Conservation (phyloP, 2,797 vertebrate genomes). For the Phylloscopus collybita region DNA sequence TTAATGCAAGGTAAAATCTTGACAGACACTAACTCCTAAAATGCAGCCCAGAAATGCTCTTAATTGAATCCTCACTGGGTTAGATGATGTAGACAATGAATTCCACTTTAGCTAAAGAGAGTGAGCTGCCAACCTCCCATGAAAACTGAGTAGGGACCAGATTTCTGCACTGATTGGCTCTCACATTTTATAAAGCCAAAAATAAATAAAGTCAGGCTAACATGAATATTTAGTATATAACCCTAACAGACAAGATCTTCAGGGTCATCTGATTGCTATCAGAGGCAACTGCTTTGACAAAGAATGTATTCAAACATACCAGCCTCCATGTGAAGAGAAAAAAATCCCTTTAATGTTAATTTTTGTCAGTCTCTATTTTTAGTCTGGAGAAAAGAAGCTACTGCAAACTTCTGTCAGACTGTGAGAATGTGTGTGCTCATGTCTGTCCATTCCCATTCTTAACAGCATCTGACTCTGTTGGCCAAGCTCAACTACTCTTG, state of each 20-base stretch:
- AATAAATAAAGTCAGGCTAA: not conserved
- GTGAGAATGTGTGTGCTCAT: not conserved
- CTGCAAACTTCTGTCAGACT: not conserved
- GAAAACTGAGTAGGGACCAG: conserved; percentile 15
- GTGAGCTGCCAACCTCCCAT: not conserved
- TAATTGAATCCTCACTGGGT: conserved; percentile 11
- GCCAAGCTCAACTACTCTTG: not conserved
- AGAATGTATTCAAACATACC: not conserved
- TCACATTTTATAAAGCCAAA: not conserved
- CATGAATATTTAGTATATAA: not conserved
- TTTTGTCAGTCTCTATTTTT: not conserved
- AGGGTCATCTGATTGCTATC: not conserved
- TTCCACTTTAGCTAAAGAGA: not conserved
- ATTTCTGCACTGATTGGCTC: not conserved
- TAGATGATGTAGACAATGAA: not conserved
- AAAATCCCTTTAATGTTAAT: not conserved
- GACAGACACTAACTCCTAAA: conserved; percentile 30
- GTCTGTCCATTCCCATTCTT: not conserved
- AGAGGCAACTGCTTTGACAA: not conserved
- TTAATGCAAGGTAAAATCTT: conserved; percentile 23
- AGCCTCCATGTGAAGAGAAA: not conserved
- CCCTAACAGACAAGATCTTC: not conserved
- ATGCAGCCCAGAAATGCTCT: conserved; percentile 5
- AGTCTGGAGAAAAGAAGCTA: not conserved
- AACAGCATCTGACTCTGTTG: rapidly evolving